These are phyloP conservation scores for Laothoe populi DNA, from an alignment of 2,888 invertebrate genomes.

Conservation along the genomic window DNA sequence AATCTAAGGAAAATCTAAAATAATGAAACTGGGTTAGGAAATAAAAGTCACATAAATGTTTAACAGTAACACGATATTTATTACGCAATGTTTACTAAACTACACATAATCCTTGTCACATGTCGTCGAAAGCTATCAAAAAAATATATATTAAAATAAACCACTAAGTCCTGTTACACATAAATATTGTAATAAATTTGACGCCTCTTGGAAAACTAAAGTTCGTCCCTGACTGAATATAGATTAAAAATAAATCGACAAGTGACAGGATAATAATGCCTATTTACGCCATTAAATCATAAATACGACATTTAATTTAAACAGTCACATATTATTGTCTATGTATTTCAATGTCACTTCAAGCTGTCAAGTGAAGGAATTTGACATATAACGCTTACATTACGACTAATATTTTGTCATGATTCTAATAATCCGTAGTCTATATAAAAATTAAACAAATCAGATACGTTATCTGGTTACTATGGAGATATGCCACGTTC, in stretches of 20 bases:
- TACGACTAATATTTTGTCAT: constrained; percentile 3
- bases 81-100: constrained; percentile 40
- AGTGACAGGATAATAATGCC: constrained; percentile 25
- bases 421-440: constrained; percentile 16
- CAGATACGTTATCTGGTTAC: constrained; percentile 5
- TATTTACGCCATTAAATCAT: constrained; percentile 23
- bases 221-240: constrained; percentile 1
- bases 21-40: neutral
- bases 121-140: neutral
- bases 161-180: neutral
- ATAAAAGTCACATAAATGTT: constrained; percentile 8
- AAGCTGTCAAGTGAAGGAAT: constrained; percentile 11
- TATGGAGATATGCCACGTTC: neutral
- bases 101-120: constrained; percentile 33
- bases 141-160: neutral
- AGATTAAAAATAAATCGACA: constrained; percentile 26
- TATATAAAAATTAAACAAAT: neutral
- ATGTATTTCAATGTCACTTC: constrained; percentile 21
- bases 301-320: constrained; percentile 23
- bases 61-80: constrained; percentile 25
- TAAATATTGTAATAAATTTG: neutral
- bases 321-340: constrained; percentile 30
- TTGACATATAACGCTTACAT: neutral
- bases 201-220: neutral
- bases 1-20: no score